Evolutionary conservation across 2,888 invertebrate genomes (phyloP), one percentile per base, ranked within the genome.

Genomic region (Panzeria rudis): DNA sequence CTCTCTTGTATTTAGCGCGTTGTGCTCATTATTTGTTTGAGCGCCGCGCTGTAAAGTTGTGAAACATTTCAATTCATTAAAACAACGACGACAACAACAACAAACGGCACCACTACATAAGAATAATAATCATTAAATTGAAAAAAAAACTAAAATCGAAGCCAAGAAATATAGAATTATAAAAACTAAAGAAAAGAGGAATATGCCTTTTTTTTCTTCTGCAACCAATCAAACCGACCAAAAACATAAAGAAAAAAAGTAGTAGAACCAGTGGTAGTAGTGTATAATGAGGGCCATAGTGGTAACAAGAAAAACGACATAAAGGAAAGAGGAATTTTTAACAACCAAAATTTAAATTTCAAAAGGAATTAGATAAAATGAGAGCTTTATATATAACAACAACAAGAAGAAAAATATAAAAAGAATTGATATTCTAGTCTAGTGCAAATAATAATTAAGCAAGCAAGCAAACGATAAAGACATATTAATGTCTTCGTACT

Each of bases 41-140:
- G 91, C 90, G 91, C 90, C 90, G 91, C 90, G 91, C 90, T 90
- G 91, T 91, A 90, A 91, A 91, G 91, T 91, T 91, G 91, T 91
- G 90, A 90, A 90, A 89, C 89, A 66, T 79, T 90, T 85, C 66
- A 85, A 82, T 85, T 85, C 85, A 82, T 85, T 85, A 85, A 85
- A 85, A 82, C 68, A 84, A 83, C 69, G 78, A 83, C 62, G 56
- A 72, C 77, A 66, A 75, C n/a, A 29, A 4, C 56, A 73, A 80
- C 32, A 68, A 66, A 66, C 76, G 69, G 38, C 56, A 77, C 71
- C 68, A 77, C 76, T 62, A 80, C 72, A 69, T 23, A 71, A 47
- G 50, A 76, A 71, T 72, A 79, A 61, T 75, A 71, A 76, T 76
- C 62, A 82, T 71, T 47, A 62, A 76, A 61, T 69, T 64, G 5